These are phyloP conservation scores for Heliconius hewitsoni DNA, from an alignment of 1,140 invertebrate genomes.

Conservation along the genomic window DNA sequence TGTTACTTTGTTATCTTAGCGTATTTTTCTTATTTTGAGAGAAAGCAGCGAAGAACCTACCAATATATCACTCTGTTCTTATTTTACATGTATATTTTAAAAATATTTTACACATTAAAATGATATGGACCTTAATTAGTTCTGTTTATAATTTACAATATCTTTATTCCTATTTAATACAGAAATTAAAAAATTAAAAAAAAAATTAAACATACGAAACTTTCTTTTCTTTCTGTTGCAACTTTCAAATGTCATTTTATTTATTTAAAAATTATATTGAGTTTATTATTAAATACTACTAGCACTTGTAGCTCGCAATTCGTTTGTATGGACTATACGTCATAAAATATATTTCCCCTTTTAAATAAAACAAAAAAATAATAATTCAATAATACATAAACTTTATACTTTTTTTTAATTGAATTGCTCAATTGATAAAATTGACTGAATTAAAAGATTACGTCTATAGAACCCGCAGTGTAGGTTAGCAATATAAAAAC, in stretches of 20 bases:
- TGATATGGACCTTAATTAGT: neutral
- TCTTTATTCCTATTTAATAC: neutral
- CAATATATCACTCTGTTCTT: neutral
- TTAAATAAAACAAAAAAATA: too few species aligned
- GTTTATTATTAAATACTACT: too few species aligned
- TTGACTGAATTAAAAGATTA: neutral
- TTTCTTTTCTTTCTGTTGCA: too few species aligned
- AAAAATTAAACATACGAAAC: neutral
- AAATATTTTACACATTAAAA: slow-evolving; percentile 2
- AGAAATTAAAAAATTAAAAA: neutral
- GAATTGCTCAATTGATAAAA: neutral
- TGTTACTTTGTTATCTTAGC: neutral
- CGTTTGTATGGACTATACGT: too few species aligned
- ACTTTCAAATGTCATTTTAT: too few species aligned
- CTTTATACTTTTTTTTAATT: too few species aligned
- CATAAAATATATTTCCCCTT: too few species aligned
- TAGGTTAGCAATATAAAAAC: slow-evolving; percentile 25
- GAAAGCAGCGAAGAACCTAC: neutral
- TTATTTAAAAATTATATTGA: too few species aligned
- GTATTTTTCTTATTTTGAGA: neutral
- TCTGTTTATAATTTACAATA: neutral
- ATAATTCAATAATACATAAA: too few species aligned
- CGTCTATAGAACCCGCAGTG: neutral
- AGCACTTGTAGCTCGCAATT: too few species aligned
- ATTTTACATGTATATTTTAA: neutral